Base-by-base conservation (phyloP, 2,888 invertebrate species). In the Noctuana brunneofusca region DNA sequence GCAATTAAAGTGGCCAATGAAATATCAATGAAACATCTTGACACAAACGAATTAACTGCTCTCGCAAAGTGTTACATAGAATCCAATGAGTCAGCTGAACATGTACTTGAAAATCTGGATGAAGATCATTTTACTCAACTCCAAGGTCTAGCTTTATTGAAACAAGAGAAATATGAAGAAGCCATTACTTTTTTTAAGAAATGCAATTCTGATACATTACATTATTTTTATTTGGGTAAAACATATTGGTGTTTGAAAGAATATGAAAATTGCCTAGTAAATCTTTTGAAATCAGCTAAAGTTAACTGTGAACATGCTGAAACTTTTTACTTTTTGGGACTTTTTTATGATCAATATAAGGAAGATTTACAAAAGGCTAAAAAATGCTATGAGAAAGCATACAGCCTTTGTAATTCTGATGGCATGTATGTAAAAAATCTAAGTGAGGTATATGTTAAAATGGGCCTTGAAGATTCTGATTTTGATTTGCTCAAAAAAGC, bases 371-470 rank as follows among this genome's bases (percentile, higher is more conserved):
- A 93, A 55, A 95, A 96, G 73, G 95, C 97, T 0, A 93, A 93
- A 68, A 95, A 96, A 77, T 98, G 97, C 83, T 97, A 95, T 81
- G 96, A 97, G 84, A 97, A 96, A 83, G 95, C 97, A 46, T 93
- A 96, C 68, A 94, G 94, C 75, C 90, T 98, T 1, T 95, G 96
- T 87, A 92, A 93, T 11, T 84, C 88, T 63, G 94, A 94, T 65
- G 92, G 93, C 32, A 92, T 93, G 71, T 95, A 95, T 65, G 95
- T 96, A 9, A 93, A 94, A 71, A 93, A 94, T 68, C 89, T 98
- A 49, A 97, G 97, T 85, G 95, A 95, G 74, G 92, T 95, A 35
- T 96, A 97, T 75, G 93, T 94, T 62, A 91, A 94, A 71, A 78
- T 94, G 48, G 93, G 94, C 66, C 94, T 95, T 69, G 94, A 93